Evolutionary conservation across 1,140 invertebrate species (phyloP), one percentile per base, ranked within the genome.

Genomic region (Drosophila insularis): DNA sequence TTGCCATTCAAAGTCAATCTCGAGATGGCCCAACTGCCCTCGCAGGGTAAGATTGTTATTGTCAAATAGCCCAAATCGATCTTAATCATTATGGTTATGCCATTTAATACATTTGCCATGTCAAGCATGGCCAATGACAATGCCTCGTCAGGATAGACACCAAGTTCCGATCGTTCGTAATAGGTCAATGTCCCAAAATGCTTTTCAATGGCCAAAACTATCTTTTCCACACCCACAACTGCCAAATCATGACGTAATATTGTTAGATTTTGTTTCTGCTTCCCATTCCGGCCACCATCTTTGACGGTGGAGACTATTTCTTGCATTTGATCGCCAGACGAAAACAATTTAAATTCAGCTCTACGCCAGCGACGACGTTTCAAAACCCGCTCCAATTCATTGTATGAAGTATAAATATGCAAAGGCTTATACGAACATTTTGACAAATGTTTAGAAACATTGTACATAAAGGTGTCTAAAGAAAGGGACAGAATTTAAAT

Each of bases 381-480:
- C 6, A 54, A 13, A 0, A 68, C 56, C 2, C 7, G 1, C 0
- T 6, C 5, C n/a, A 58, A 53, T 61, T 82, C 80, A 7, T 17
- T 17, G 6, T 68, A 55, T 0, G 65, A 80, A 5, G 84, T 89
- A 4, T 87, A 87, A 4, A 77, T 21, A 3, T 89, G 84, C 0
- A 89, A 14, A 1, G 78, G 39, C n/a, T 50, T 50, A 11, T 46
- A 10, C 0, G 37, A 19, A 19, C 82, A 86, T 19, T 13, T 7
- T 2, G 0, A 5, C 1, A 87, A 61, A 32, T 56, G 55, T 1
- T 13, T 17, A 0, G 62, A 37, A 1, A 74, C 27, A 6, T 23
- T n/a, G 0, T 10, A 19, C 37, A 86, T 86, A 7, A 86, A 54
- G 0, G 37, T 4, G 13, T 85, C 81, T 85, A 6, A 7, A 27